Conservation (phyloP, 2,888 invertebrate species). For the Andrena fulva region DNA sequence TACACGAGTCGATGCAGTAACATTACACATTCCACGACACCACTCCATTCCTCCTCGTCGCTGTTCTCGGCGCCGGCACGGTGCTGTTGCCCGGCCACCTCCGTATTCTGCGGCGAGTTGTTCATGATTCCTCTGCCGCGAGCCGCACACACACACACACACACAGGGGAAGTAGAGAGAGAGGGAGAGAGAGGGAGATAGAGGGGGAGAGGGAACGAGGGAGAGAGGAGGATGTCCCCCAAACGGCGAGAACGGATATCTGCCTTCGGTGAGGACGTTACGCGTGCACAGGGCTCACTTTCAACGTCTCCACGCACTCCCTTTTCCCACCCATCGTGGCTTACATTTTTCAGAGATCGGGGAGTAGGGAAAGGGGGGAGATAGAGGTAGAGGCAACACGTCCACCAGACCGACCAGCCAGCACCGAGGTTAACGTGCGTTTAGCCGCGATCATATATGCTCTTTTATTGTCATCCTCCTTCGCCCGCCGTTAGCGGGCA, state of each 20-base stretch:
- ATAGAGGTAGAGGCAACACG: conserved; percentile 20
- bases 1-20: conserved; percentile 67
- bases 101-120: conserved; percentile 80
- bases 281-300: conserved; percentile 8
- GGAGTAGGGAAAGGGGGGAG: background rate
- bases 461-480: conserved; percentile 59
- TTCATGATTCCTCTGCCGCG: conserved; percentile 73
- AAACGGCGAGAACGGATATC: background rate
- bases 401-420: conserved; percentile 30
- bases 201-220: background rate
- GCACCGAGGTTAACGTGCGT: conserved; percentile 67
- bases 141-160: too few relatives aligned
- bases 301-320: background rate
- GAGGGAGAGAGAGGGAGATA: background rate
- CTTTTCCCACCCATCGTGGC: conserved; percentile 30
- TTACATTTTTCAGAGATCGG: conserved; percentile 36
- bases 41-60: conserved; percentile 84
- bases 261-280: background rate
- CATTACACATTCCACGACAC: conserved; percentile 83
- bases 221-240: background rate
- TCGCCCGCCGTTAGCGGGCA: conserved; percentile 45
- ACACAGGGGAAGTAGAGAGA: background rate
- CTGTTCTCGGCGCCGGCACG: conserved; percentile 79
- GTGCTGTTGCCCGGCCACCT: conserved; percentile 70
- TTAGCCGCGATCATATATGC: conserved; percentile 56